Conservation (phyloP, 2,797 vertebrate species). For the Scleropages formosus region DNA sequence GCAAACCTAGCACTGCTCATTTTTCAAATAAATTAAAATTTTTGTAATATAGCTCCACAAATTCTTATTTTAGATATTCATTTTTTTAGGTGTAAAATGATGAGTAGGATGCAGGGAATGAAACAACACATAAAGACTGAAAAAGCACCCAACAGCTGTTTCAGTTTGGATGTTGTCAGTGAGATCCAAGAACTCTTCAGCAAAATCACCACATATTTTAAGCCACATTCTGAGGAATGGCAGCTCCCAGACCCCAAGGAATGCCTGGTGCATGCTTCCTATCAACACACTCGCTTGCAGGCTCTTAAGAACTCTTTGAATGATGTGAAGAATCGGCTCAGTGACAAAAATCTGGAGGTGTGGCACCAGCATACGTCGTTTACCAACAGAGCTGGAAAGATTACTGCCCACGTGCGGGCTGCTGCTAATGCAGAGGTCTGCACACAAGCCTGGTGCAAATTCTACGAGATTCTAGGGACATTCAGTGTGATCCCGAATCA, state of each 20-base stretch:
- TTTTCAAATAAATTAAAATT: no score
- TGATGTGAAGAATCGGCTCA: conserved; percentile 85
- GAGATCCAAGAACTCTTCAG: conserved; percentile 78
- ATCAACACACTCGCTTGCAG: conserved; percentile 67
- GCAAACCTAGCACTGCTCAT: no score
- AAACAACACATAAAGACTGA: conserved; percentile 53
- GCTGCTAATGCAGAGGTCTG: conserved; percentile 85
- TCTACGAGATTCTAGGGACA: conserved; percentile 83
- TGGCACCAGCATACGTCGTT: conserved; percentile 93
- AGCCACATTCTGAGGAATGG: conserved; percentile 74
- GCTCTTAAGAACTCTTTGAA: conserved; percentile 84
- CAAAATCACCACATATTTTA: conserved; percentile 77
- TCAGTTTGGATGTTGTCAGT: conserved; percentile 61
- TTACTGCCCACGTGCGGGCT: conserved; percentile 76
- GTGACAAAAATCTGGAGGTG: conserved; percentile 84
- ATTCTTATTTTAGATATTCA: no score
- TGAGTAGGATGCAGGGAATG: conserved; percentile 56
- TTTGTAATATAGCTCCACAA: no score
- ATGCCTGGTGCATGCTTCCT: conserved; percentile 61
- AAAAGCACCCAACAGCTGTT: conserved; percentile 47
- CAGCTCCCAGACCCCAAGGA: conserved; percentile 70
- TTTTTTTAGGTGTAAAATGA: conserved; percentile 42
- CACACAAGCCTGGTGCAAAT: conserved; percentile 96
- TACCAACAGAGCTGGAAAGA: conserved; percentile 87
- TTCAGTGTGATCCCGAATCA: conserved; percentile 75